Percentiles rank a stretch among this genome's conserved stretches.
phyloP scores from a whole-genome alignment of 2,888 invertebrate species.

The Atrina japonica region DNA sequence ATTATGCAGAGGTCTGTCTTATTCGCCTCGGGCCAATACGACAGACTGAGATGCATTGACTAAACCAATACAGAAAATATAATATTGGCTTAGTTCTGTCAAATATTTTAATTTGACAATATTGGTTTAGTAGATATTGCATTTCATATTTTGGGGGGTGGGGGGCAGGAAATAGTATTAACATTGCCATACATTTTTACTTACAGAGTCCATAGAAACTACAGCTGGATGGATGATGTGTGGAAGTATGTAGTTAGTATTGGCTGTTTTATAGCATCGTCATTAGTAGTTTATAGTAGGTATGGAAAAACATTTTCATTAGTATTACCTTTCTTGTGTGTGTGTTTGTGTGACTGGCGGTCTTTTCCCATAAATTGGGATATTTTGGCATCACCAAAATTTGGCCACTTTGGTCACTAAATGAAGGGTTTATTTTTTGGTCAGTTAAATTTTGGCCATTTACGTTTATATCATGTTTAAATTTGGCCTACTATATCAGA shows the following conservation, averaged over 20 bases:
- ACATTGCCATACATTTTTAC: not conserved
- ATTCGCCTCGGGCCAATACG: too few species aligned
- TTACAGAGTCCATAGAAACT: slow-evolving; percentile 86
- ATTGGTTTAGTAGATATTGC: not conserved
- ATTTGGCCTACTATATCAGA: too few species aligned
- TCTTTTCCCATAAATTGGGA: too few species aligned
- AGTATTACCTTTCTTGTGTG: not conserved
- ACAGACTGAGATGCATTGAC: too few species aligned
- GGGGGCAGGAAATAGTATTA: not conserved
- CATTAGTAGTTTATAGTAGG: slow-evolving; percentile 79
- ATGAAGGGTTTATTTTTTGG: too few species aligned
- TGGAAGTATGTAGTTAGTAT: slow-evolving; percentile 76
- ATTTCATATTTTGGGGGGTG: not conserved
- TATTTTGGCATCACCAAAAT: too few species aligned
- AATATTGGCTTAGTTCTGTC: too few species aligned
- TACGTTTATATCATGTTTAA: too few species aligned
- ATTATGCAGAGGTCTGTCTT: too few species aligned
- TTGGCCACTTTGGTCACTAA: too few species aligned
- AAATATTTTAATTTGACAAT: not conserved
- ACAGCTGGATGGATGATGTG: slow-evolving; percentile 70
- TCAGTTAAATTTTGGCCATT: too few species aligned
- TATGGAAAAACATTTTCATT: slow-evolving; percentile 52
- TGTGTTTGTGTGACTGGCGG: not conserved
- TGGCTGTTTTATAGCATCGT: slow-evolving; percentile 65
- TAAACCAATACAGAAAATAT: too few species aligned